Evolutionary conservation across 2,113 vertebrate genomes (phyloP).

Genomic region (Poeciliopsis retropinna): DNA sequence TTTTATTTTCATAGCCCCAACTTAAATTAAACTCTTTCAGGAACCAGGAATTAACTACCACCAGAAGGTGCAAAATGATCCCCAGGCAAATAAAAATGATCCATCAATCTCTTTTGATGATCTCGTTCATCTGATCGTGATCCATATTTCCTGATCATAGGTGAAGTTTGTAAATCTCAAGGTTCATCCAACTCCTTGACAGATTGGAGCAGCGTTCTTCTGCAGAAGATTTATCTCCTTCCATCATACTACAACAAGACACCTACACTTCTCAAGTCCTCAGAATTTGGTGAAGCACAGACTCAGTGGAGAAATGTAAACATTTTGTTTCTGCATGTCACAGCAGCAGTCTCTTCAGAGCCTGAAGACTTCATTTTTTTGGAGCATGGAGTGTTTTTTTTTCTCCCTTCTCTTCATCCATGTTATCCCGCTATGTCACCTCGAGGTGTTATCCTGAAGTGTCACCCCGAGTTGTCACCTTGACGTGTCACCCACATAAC

Average conservation of each 20-base stretch:
- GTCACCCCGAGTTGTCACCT: not conserved
- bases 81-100: no score
- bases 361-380: not conserved
- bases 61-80: no score
- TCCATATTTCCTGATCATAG: no score
- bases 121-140: no score
- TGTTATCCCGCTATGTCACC: not conserved
- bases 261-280: not conserved
- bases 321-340: not conserved
- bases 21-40: no score
- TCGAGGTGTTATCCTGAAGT: not conserved
- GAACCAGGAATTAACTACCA: no score
- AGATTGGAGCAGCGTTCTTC: not conserved
- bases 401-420: not conserved
- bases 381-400: not conserved
- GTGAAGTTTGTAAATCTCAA: no score
- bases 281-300: not conserved
- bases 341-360: not conserved
- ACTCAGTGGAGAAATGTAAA: not conserved
- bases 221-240: not conserved
- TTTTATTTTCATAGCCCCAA: no score
- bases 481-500: not conserved
- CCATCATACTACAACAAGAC: not conserved
- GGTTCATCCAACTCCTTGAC: no score
- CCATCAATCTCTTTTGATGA: no score